Conservation (phyloP, 2,797 vertebrate genomes). For the Epinephelus awoara region DNA sequence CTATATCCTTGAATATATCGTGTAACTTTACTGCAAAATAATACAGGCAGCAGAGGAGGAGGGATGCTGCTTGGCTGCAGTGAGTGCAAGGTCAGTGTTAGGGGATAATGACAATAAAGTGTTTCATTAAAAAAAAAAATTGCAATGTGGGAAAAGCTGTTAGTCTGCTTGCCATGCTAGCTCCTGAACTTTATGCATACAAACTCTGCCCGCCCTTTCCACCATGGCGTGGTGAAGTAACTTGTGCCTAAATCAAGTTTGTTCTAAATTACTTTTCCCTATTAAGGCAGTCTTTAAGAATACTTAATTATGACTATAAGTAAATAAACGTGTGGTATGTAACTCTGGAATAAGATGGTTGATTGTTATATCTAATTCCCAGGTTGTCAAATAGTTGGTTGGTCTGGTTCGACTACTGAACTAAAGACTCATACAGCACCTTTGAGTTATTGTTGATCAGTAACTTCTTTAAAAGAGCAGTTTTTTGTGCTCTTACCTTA, state of each 20-base stretch:
- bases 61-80: constrained; percentile 12
- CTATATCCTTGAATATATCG: constrained; percentile 32
- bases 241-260: neutral
- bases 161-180: neutral
- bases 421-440: too few relatives aligned
- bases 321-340: too few relatives aligned
- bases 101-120: constrained; percentile 26
- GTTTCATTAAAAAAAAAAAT: constrained; percentile 27
- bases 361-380: too few relatives aligned
- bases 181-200: neutral
- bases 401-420: too few relatives aligned
- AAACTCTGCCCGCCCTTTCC: neutral
- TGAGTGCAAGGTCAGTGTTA: constrained; percentile 15
- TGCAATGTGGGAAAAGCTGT: neutral
- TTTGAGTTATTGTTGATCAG: too few relatives aligned
- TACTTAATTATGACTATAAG: neutral
- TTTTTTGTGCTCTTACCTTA: neutral
- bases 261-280: neutral
- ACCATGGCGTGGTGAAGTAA: neutral
- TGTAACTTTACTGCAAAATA: constrained; percentile 33
- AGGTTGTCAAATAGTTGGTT: too few relatives aligned
- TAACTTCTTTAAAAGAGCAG: neutral
- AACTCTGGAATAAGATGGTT: too few relatives aligned
- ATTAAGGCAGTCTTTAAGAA: neutral
- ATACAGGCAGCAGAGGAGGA: constrained; percentile 18